These are phyloP conservation scores for Percopsis transmontana DNA, from an alignment of 2,113 vertebrate species.

Conservation along the genomic window DNA sequence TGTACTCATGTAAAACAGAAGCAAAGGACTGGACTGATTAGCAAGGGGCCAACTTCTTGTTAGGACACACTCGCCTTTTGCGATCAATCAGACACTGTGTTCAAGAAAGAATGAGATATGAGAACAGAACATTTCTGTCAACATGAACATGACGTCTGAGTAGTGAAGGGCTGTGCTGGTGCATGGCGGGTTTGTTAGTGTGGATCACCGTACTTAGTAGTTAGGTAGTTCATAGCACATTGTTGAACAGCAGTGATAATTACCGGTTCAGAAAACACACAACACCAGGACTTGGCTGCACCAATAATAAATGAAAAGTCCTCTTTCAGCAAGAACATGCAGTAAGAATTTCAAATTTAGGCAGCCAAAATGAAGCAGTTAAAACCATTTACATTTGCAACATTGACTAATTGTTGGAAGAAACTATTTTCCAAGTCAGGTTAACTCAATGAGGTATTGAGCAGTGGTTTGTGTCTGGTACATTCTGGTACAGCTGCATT, in stretches of 20 bases:
- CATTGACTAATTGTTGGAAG: background rate
- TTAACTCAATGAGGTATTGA: background rate
- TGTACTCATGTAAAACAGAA: slow-evolving; percentile 14
- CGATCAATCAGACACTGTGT: slow-evolving; percentile 6
- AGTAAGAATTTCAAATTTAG: background rate
- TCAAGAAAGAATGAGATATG: slow-evolving; percentile 25
- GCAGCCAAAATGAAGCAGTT: background rate
- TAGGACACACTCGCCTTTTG: slow-evolving; percentile 17
- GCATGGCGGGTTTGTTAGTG: too few relatives aligned
- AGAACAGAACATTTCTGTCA: slow-evolving; percentile 22
- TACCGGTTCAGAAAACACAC: background rate
- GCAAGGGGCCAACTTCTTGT: slow-evolving; percentile 14
- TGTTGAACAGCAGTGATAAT: background rate
- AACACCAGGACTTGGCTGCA: background rate
- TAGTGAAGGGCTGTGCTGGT: slow-evolving; percentile 18
- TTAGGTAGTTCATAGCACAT: background rate
- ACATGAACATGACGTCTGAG: slow-evolving; percentile 30
- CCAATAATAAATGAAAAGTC: background rate
- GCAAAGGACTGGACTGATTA: slow-evolving; percentile 25
- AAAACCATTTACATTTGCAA: too few relatives aligned
- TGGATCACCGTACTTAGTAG: too few relatives aligned
- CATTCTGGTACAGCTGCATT: background rate
- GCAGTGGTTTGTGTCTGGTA: background rate
- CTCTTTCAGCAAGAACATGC: background rate
- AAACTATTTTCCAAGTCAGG: too few relatives aligned